Evolutionary conservation across 2,888 invertebrate genomes (phyloP).

Genomic region (Nymphalis polychloros): DNA sequence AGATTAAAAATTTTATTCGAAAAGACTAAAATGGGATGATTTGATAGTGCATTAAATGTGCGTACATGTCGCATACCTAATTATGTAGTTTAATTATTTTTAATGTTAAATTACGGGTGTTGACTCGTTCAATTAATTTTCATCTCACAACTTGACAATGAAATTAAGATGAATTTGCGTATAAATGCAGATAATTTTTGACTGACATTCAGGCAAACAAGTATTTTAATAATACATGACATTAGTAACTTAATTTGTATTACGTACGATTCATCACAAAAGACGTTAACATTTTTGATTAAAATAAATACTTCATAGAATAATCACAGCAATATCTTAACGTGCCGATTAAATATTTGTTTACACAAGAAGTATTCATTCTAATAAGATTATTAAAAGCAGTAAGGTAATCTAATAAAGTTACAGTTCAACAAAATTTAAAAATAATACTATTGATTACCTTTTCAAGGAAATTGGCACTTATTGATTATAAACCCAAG

Average conservation of each 20-base stretch:
- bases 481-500: too few species aligned
- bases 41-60: background rate
- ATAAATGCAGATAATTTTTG: background rate
- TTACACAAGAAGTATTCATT: too few species aligned
- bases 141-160: background rate
- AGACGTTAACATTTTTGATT: too few species aligned
- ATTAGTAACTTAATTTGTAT: background rate
- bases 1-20: constrained; percentile 12
- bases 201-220: background rate
- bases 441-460: too few species aligned
- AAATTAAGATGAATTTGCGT: constrained; percentile 2
- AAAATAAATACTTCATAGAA: too few species aligned
- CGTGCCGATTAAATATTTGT: too few species aligned
- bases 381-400: too few species aligned
- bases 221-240: background rate
- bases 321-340: too few species aligned
- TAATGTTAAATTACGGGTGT: background rate
- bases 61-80: background rate
- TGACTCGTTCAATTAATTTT: background rate
- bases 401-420: too few species aligned
- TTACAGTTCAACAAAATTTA: too few species aligned
- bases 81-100: constrained; percentile 1
- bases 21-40: constrained; percentile 33
- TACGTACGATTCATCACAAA: background rate
- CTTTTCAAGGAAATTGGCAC: too few species aligned